phyloP scores from a whole-genome alignment of 30 jellyfish, hydroid and myxozoan genomes.

The Hydra vulgaris region DNA sequence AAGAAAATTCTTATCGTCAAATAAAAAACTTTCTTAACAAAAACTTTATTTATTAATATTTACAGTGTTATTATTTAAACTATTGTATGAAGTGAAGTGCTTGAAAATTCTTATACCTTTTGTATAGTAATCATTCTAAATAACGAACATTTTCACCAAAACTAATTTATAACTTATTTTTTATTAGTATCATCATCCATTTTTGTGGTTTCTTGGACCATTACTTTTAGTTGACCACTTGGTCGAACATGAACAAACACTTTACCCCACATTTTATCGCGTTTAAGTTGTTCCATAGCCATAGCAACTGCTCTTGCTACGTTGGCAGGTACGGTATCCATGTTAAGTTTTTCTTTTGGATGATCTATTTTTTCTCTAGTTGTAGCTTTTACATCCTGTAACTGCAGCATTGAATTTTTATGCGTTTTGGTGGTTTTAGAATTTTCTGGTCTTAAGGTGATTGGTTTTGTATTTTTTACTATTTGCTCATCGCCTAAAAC shows the following conservation, averaged over 20 bases:
- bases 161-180: background rate
- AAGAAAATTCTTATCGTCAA: no score
- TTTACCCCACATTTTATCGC: constrained; percentile 99
- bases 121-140: no score
- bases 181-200: constrained; percentile 64
- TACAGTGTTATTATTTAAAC: no score
- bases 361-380: constrained; percentile 14
- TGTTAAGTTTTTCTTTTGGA: constrained; percentile 54
- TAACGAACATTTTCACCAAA: no score
- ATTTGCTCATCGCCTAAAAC: constrained; percentile 59
- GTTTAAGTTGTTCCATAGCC: constrained; percentile 98
- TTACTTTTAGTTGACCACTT: constrained; percentile 92
- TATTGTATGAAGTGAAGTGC: no score
- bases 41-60: no score
- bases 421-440: background rate
- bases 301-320: constrained; percentile 99
- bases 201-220: constrained; percentile 96
- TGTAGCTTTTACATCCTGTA: constrained; percentile 10
- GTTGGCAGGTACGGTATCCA: constrained; percentile 80
- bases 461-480: background rate
- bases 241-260: constrained; percentile 98
- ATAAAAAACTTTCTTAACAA: no score
- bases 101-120: no score
- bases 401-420: background rate
- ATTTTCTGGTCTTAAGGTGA: background rate